Evolutionary conservation across 1,140 invertebrate genomes (phyloP).

Genomic region (Drosophila fuyamai): DNA sequence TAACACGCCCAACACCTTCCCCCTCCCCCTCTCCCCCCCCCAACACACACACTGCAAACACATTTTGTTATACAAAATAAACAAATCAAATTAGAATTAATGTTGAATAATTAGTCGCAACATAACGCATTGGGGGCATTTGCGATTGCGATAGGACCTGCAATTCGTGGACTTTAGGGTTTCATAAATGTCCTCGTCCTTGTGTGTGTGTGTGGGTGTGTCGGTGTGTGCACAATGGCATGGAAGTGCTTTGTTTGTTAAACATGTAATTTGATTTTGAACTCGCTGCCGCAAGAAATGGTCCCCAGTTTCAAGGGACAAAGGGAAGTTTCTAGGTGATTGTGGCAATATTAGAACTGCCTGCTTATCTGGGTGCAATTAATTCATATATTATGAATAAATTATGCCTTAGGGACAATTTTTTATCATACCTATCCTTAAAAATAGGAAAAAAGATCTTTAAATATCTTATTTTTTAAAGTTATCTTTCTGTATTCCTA

Average conservation of each 20-base stretch:
- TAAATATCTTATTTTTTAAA: no score
- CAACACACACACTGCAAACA: conserved; percentile 31
- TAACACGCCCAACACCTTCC: not conserved
- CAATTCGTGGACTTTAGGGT: conserved; percentile 2
- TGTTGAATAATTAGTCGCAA: conserved; percentile 69
- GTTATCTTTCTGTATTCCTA: no score
- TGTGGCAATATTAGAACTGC: not conserved
- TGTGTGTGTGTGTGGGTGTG: conserved; percentile 2
- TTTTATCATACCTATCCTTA: no score
- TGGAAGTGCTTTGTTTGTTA: conserved; percentile 68
- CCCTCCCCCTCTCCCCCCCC: not conserved
- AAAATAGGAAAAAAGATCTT: no score
- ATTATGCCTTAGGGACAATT: not conserved
- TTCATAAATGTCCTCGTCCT: conserved; percentile 12
- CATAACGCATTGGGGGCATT: conserved; percentile 63
- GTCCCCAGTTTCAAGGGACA: not conserved
- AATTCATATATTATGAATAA: not conserved
- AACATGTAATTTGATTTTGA: conserved; percentile 72
- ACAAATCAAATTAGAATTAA: conserved; percentile 75
- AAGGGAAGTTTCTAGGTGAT: not conserved
- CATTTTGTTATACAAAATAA: conserved; percentile 69
- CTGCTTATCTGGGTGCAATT: not conserved
- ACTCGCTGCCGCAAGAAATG: conserved; percentile 28
- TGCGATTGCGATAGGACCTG: conserved; percentile 33
- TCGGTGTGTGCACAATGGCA: conserved; percentile 36